Percentiles rank a stretch among this genome's conserved stretches.
phyloP scores from a whole-genome alignment of 2,797 vertebrate species.

The Sebastes minor region DNA sequence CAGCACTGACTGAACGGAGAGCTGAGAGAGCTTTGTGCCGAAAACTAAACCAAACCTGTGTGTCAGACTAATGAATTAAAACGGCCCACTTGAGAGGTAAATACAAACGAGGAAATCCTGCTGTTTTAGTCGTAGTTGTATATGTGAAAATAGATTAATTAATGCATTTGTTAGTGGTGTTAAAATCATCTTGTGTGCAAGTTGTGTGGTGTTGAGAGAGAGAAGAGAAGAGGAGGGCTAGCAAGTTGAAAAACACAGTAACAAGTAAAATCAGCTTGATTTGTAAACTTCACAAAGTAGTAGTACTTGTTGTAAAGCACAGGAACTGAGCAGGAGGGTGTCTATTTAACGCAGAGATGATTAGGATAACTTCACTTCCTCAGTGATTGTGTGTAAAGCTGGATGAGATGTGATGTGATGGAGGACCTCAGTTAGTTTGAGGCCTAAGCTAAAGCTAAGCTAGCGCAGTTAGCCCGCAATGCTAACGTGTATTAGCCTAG shows the following conservation, averaged over 20 bases:
- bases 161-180: constrained; percentile 66
- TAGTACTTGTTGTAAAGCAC: constrained; percentile 44
- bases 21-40: constrained; percentile 84
- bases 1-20: constrained; percentile 79
- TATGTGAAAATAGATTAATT: constrained; percentile 50
- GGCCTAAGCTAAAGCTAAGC: constrained; percentile 80
- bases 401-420: constrained; percentile 71
- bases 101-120: constrained; percentile 43
- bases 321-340: constrained; percentile 1
- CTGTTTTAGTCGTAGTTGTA: constrained; percentile 34
- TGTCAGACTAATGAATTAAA: constrained; percentile 87
- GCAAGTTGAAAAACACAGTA: constrained; percentile 79
- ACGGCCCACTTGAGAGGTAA: constrained; percentile 85
- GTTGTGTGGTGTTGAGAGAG: constrained; percentile 61
- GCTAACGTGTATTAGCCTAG: constrained; percentile 65
- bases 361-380: constrained; percentile 61
- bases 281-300: constrained; percentile 77
- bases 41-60: constrained; percentile 85
- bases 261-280: constrained; percentile 78
- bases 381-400: constrained; percentile 63
- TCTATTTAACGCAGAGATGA: constrained; percentile 33
- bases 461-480: constrained; percentile 59
- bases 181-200: constrained; percentile 74
- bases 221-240: constrained; percentile 64
- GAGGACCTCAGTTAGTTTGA: constrained; percentile 85